Conservation (phyloP, 1,140 invertebrate genomes). For the Pseudomyrmex cubaensis region DNA sequence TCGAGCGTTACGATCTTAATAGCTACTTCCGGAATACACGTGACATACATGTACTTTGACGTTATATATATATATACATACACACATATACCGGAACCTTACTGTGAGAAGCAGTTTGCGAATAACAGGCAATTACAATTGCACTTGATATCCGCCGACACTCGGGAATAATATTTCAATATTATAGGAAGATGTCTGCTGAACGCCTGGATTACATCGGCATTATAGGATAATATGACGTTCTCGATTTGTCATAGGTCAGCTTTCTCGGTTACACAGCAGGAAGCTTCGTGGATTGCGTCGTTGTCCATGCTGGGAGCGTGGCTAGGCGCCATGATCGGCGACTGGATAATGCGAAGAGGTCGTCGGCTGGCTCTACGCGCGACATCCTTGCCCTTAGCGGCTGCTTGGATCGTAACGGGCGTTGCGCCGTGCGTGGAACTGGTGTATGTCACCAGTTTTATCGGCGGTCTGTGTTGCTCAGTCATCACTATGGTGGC, state of each 20-base stretch:
- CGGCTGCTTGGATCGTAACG: constrained; percentile 91
- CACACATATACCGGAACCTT: not conserved
- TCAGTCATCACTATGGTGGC: constrained; percentile 92
- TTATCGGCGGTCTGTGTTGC: constrained; percentile 92
- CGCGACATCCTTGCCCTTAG: constrained; percentile 89
- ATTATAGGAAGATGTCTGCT: too few species aligned
- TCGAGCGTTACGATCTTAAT: constrained; percentile 24
- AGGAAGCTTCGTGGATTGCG: constrained; percentile 93
- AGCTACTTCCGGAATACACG: constrained; percentile 40
- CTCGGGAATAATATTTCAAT: constrained; percentile 20
- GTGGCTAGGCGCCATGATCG: constrained; percentile 91
- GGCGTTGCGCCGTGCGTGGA: constrained; percentile 90
- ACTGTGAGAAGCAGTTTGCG: constrained; percentile 25
- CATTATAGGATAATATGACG: not conserved
- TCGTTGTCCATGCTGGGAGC: constrained; percentile 92
- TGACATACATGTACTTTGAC: not conserved
- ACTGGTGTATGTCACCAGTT: constrained; percentile 91
- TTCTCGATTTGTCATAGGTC: constrained; percentile 75
- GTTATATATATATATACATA: too few species aligned
- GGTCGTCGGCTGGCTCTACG: constrained; percentile 90
- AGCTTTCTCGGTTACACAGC: constrained; percentile 88
- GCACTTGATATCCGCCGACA: constrained; percentile 24
- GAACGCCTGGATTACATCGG: constrained; percentile 18
- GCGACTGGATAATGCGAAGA: constrained; percentile 90
- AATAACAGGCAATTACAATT: constrained; percentile 40